Percentiles rank a stretch among this genome's conserved stretches.
These are phyloP conservation scores for Oceanites oceanicus DNA, from an alignment of 2,113 vertebrate genomes.

Conservation along the genomic window DNA sequence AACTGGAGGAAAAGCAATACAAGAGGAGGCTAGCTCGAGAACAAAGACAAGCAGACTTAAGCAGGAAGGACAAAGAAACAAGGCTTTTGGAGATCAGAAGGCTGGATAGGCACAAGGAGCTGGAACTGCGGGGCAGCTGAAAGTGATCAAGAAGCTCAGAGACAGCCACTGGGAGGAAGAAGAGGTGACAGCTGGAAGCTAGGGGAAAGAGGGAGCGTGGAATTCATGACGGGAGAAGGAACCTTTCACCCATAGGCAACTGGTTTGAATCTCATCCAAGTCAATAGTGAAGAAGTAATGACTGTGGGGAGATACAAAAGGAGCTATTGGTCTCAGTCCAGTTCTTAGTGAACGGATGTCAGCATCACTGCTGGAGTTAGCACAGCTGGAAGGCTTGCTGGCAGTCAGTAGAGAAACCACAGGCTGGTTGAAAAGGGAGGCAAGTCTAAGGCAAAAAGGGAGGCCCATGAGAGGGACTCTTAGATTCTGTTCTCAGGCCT, in stretches of 20 bases:
- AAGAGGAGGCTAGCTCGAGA: not conserved
- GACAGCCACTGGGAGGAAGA: not conserved
- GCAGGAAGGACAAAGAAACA: not conserved
- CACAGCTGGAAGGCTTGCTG: conserved; percentile 8
- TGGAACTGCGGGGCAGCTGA: not conserved
- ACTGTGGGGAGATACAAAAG: not conserved
- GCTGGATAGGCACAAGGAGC: not conserved
- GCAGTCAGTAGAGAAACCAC: not conserved
- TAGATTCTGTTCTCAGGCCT: not conserved
- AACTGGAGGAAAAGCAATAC: not conserved
- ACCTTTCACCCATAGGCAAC: conserved; percentile 50
- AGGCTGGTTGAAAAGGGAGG: not conserved
- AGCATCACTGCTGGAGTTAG: not conserved
- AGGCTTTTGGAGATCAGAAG: not conserved
- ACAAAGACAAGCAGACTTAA: not conserved
- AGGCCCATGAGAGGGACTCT: not conserved
- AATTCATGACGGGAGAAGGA: not conserved
- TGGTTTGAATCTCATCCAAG: conserved; percentile 19
- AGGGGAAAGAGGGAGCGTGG: not conserved
- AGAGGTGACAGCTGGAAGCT: not conserved
- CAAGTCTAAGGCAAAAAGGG: not conserved
- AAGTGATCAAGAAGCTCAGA: not conserved
- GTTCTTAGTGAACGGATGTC: not conserved
- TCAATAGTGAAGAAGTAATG: not conserved
- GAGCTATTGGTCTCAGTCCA: conserved; percentile 17